Conservation (phyloP, 1,140 invertebrate genomes). For the Scaptomyza graminum region DNA sequence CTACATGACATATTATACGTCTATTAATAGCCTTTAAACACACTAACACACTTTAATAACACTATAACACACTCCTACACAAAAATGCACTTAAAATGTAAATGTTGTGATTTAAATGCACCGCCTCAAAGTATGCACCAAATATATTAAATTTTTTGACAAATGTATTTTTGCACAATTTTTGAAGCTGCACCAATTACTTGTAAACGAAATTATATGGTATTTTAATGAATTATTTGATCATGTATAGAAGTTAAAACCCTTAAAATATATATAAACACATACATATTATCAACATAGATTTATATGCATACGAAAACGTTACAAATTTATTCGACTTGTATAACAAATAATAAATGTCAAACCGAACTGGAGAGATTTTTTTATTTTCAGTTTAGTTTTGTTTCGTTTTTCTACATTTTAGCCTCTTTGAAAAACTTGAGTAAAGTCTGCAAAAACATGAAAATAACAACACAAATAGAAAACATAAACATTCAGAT, state of each 20-base stretch:
- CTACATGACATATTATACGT: constrained; percentile 28
- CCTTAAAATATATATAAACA: constrained; percentile 12
- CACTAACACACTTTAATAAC: neutral
- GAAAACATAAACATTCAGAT: constrained; percentile 18
- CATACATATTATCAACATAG: neutral
- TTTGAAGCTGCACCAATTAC: constrained; percentile 66
- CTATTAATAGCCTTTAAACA: constrained; percentile 28
- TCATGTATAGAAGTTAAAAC: constrained; percentile 34
- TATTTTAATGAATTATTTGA: constrained; percentile 54
- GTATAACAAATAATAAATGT: constrained; percentile 28
- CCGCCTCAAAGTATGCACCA: constrained; percentile 79
- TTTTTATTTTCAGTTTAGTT: constrained; percentile 29
- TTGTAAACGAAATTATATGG: constrained; percentile 41
- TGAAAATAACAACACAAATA: constrained; percentile 10
- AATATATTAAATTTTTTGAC: constrained; percentile 56
- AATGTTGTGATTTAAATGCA: constrained; percentile 80
- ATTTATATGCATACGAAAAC: constrained; percentile 13
- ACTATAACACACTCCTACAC: constrained; percentile 3
- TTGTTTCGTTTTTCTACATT: constrained; percentile 34
- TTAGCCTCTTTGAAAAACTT: constrained; percentile 45
- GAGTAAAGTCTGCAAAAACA: constrained; percentile 61
- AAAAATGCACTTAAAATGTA: constrained; percentile 78
- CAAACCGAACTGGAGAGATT: constrained; percentile 16
- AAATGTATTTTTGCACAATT: constrained; percentile 81
- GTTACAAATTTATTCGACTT: constrained; percentile 34